Percentiles rank a stretch among this genome's conserved stretches.
Evolutionary conservation across 2,888 invertebrate genomes (phyloP).

Genomic region (Deilephila elpenor): DNA sequence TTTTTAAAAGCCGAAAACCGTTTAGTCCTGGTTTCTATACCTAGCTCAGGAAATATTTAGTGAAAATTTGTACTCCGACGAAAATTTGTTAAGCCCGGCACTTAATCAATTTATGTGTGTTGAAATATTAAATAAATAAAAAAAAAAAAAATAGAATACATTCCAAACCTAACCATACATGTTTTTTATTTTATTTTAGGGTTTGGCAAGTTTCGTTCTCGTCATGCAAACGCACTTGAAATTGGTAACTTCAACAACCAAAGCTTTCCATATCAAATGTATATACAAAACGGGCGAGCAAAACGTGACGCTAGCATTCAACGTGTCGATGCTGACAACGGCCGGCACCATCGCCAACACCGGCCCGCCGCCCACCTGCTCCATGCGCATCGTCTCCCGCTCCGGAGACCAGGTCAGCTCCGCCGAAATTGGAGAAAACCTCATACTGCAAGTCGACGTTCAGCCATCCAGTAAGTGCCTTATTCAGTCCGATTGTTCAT

Average conservation of each 20-base stretch:
- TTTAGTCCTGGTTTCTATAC: background rate
- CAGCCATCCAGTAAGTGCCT: conserved; percentile 87
- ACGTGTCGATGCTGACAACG: conserved; percentile 97
- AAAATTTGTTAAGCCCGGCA: background rate
- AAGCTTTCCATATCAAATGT: conserved; percentile 98
- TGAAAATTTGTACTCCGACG: too few species aligned
- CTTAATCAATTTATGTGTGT: too few species aligned
- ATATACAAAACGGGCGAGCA: conserved; percentile 97
- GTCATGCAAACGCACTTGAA: conserved; percentile 98
- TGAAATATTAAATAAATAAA: too few species aligned
- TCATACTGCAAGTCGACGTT: conserved; percentile 93
- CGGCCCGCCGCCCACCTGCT: conserved; percentile 96
- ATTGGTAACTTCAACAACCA: conserved; percentile 96
- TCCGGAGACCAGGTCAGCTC: conserved; percentile 95
- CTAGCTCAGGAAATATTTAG: too few species aligned
- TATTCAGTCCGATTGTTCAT: background rate
- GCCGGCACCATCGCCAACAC: conserved; percentile 98
- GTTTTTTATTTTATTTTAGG: conserved; percentile 80
- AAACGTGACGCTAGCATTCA: conserved; percentile 96
- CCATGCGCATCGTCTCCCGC: conserved; percentile 95
- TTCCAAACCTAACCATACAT: background rate
- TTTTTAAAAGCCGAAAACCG: background rate
- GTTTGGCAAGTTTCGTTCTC: conserved; percentile 95
- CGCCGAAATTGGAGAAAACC: conserved; percentile 96
- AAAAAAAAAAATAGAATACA: background rate